These are phyloP conservation scores for Fopius arisanus DNA, from an alignment of 1,140 invertebrate genomes.

Conservation along the genomic window DNA sequence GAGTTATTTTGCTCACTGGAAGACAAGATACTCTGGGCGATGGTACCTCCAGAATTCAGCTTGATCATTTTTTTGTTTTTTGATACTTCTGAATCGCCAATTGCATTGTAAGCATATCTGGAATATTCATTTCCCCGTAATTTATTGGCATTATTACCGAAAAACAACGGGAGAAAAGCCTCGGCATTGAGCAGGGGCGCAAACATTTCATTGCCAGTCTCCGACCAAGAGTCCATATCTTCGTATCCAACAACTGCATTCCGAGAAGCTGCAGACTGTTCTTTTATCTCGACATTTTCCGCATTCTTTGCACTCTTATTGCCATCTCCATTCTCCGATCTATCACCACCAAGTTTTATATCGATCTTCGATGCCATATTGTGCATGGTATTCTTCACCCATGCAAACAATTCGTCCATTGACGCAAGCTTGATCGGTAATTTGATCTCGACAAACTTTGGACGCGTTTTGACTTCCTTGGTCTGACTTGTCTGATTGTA, in stretches of 20 bases:
- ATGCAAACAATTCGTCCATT: conserved; percentile 53
- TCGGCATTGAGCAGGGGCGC: not conserved
- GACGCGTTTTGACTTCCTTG: not conserved
- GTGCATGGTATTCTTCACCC: conserved; percentile 56
- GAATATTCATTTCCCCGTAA: not conserved
- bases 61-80: not conserved
- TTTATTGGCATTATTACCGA: not conserved
- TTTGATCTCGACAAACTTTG: conserved; percentile 48
- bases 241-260: not conserved
- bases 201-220: not conserved
- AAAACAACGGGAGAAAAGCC: not conserved
- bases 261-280: not conserved
- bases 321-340: not conserved
- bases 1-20: not conserved
- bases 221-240: not conserved
- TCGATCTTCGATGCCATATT: conserved; percentile 58
- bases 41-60: not conserved
- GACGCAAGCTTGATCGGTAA: conserved; percentile 48
- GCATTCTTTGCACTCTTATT: not conserved
- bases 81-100: not conserved
- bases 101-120: not conserved
- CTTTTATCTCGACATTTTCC: not conserved
- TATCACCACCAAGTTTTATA: conserved; percentile 44
- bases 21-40: not conserved
- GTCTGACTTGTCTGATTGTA: not conserved